phyloP scores from a whole-genome alignment of 2,797 vertebrate genomes.

The Sternotherus odoratus region DNA sequence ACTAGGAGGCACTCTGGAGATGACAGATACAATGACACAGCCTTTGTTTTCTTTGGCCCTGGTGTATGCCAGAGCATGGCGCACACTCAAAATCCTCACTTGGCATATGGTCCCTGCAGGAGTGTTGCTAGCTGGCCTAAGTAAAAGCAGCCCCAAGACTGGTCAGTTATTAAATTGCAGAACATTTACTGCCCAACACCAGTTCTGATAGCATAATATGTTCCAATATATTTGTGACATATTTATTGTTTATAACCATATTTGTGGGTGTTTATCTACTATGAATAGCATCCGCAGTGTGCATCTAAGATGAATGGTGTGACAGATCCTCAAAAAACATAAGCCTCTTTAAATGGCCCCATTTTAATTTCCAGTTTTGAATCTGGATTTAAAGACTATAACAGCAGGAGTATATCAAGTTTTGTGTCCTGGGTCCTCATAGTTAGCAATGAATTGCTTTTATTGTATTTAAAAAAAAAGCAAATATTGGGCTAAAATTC shows the following conservation, averaged over 20 bases:
- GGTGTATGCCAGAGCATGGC: background rate
- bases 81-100: background rate
- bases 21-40: background rate
- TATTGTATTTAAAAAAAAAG: background rate
- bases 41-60: background rate
- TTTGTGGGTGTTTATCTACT: background rate
- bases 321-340: background rate
- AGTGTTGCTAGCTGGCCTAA: slow-evolving; percentile 11
- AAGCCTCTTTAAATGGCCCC: background rate
- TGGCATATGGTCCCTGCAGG: background rate
- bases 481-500: background rate
- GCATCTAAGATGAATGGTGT: background rate
- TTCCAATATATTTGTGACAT: background rate
- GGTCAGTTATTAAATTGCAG: background rate
- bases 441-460: background rate
- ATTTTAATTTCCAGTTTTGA: background rate
- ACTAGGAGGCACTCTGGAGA: background rate
- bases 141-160: background rate
- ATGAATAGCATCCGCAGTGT: background rate
- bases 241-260: slow-evolving; percentile 20
- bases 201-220: background rate
- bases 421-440: background rate
- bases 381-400: background rate
- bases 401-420: background rate
- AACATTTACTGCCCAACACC: background rate